Evolutionary conservation across 2,113 vertebrate genomes (phyloP).

Genomic region (Aegotheles bennettii): DNA sequence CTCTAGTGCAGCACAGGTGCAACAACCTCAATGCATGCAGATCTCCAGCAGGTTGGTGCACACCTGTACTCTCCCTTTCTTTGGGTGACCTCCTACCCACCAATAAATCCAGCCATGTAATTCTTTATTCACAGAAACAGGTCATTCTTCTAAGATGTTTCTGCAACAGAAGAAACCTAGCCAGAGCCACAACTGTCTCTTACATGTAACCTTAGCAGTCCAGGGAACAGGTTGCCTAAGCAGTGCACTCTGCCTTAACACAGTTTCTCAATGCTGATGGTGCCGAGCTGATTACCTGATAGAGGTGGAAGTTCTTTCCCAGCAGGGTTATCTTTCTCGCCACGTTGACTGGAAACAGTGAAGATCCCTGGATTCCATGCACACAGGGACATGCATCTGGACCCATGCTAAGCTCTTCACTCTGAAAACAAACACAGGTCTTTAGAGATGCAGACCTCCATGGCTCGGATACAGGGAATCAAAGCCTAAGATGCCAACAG

Average conservation of each 20-base stretch:
- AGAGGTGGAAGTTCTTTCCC: constrained; percentile 89
- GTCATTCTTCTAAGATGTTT: background rate
- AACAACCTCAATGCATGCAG: background rate
- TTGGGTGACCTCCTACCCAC: background rate
- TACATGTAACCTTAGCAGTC: background rate
- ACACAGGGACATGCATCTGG: constrained; percentile 91
- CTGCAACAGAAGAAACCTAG: background rate
- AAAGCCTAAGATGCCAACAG: background rate
- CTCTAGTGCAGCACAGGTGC: background rate
- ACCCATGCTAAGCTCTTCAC: constrained; percentile 79
- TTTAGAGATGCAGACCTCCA: background rate
- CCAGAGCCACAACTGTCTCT: background rate
- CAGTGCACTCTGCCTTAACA: background rate
- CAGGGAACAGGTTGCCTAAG: background rate
- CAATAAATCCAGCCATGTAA: background rate
- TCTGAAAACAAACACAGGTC: constrained; percentile 56
- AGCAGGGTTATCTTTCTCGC: constrained; percentile 84
- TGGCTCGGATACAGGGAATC: background rate
- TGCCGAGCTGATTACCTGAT: constrained; percentile 77
- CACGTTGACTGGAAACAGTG: constrained; percentile 82
- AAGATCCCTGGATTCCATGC: constrained; percentile 83
- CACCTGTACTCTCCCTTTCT: background rate
- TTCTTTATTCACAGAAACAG: background rate
- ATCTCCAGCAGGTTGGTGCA: background rate
- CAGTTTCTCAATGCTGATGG: background rate